Evolutionary conservation across 2,113 vertebrate species (phyloP).

Genomic region (Nothocercus nigrocapillus): DNA sequence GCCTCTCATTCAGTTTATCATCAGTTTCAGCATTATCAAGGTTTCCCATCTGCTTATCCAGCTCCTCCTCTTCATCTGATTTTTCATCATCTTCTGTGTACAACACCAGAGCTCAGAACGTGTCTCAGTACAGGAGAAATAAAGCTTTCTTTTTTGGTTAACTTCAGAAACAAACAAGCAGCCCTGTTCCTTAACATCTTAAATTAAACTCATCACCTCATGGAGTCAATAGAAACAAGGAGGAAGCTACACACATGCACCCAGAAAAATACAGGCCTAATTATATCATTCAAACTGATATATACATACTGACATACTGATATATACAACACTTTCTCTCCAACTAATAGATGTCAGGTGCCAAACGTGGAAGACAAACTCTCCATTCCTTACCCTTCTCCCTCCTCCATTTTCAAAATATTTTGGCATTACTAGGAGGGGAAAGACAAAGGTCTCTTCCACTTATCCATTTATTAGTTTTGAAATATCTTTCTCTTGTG

Average conservation of each 20-base stretch:
- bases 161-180: neutral
- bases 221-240: neutral
- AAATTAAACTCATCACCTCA: neutral
- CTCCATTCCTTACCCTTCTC: neutral
- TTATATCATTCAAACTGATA: neutral
- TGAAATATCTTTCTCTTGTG: neutral
- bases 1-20: slow-evolving; percentile 92
- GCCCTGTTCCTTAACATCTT: neutral
- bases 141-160: neutral
- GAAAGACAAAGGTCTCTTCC: neutral
- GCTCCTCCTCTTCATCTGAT: slow-evolving; percentile 87
- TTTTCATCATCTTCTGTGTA: slow-evolving; percentile 83
- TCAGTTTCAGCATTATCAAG: slow-evolving; percentile 89
- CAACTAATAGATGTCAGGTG: neutral
- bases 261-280: neutral
- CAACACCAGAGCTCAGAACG: neutral
- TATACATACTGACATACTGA: accelerated
- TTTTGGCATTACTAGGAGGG: neutral
- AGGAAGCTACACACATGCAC: neutral
- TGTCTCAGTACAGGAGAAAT: neutral
- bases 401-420: neutral
- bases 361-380: neutral
- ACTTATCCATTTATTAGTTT: neutral
- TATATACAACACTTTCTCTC: neutral
- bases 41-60: slow-evolving; percentile 97